Evolutionary conservation across 2,888 invertebrate species (phyloP), one percentile per base, ranked within the genome.

Genomic region (Keiferia lycopersicella): DNA sequence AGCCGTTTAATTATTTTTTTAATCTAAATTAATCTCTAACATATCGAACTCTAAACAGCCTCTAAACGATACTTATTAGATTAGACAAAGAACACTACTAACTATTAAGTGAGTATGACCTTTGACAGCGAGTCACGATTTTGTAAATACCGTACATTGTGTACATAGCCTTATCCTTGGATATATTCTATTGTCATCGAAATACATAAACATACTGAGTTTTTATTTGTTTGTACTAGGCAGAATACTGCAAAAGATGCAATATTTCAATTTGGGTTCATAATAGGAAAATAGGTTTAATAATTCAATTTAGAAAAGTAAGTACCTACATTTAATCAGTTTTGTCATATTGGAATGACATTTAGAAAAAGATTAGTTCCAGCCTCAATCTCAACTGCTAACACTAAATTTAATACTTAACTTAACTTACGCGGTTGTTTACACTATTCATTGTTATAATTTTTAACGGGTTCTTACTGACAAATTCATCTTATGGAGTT

Each of bases 121-220:
- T 73, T 72, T 73, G 65, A 60, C 66, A 66, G 64, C 64, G 12
- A 70, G 71, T 73, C 73, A 74, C 71, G 73, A 73, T 65, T 61
- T 61, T 22, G 65, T 60, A 67, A 66, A 68, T 68, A 64, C 68
- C 66, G 57, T 20, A 64, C 39, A 64, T 65, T 62, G 50, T 65
- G 34, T 39, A 56, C n/a, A 38, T 34, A 38, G 58, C 30, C 39
- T 38, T 50, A 53, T 53, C 62, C 62, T 62, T 62, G 62, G 34
- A 2, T 51, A 22, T 38, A 50, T 53, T 34, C 51, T 62, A 62
- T 53, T 62, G 62, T 62, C 62, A 39, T 39, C 38, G 38, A 62
- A 39, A 62, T 53, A 7, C 39, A 53, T 51, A 41, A 34, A 18
- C 53, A 53, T 14, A 50, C 50, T 59, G 3, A 48, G 48, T 50